Base-by-base conservation (phyloP, 2,113 vertebrate genomes). In the Pteronura brasiliensis region DNA sequence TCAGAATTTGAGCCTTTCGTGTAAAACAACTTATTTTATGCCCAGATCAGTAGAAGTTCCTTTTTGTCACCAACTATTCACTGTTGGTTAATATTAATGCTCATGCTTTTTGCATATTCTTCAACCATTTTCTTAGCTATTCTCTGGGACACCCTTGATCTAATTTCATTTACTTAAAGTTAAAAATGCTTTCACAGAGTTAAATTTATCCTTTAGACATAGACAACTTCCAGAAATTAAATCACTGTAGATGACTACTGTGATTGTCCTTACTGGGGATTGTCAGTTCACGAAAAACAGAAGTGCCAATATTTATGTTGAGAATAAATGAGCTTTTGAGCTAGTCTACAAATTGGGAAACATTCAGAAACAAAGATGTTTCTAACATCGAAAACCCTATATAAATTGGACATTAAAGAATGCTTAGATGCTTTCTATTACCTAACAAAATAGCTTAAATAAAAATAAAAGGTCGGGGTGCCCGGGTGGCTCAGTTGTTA, bases 151-250 rank as follows among this genome's bases (percentile, higher is more conserved):
- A 81, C 9, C 12, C 42, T 92, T 52, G 14, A 72, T 20, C 11
- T 71, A 86, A 71, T 86, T 93, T 61, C 90, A 74, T 90, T 49
- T 82, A 59, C 63, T 97, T 44, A 82, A 49, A 86, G 49, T 91
- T 81, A 63, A 95, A 93, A 82, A 96, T 42, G 9, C 31, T 79
- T 57, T 31, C 55, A n/a, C 12, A 34, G 18, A 81, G 42, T 77
- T 71, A 55, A 77, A 63, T 42, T 96, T n/a, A 95, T 36, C 44
- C 47, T 59, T 96, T 65, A 88, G 63, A 82, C 20, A 34, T 2
- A 72, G 61, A 76, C 47, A 69, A 31, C 34, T 84, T 95, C 44
- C 44, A 65, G 80, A 95, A 94, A 72, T 87, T 90, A 82, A 87
- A n/a, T 95, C 49, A 85, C 17, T 52, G 82, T 69, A 59, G 44